Percentiles rank a stretch among this genome's conserved stretches.
Conservation (phyloP, 2,888 invertebrate species). For the Drosophila trichaetosa region DNA sequence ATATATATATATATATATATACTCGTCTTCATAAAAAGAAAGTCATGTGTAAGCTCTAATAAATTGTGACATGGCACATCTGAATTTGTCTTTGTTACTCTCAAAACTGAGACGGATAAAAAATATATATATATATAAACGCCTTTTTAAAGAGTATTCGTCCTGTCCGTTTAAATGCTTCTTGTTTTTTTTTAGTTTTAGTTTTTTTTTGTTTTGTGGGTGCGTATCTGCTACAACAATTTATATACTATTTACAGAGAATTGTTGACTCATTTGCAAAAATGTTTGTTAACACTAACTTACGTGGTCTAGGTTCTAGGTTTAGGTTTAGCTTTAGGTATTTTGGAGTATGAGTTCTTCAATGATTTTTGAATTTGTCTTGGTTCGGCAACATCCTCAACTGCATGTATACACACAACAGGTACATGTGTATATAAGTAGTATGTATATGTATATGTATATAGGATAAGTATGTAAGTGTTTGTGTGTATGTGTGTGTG, state of each 20-base stretch:
- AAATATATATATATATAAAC: slow-evolving; percentile 1
- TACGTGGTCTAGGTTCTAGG: slow-evolving; percentile 42
- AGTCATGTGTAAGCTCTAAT: slow-evolving; percentile 33
- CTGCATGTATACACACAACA: slow-evolving; percentile 67
- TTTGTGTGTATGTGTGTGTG: slow-evolving; percentile 26
- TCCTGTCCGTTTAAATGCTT: slow-evolving; percentile 29
- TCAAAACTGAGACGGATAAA: slow-evolving; percentile 59
- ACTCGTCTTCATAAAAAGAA: slow-evolving; percentile 18
- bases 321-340: slow-evolving; percentile 44
- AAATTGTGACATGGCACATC: slow-evolving; percentile 76
- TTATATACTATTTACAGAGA: slow-evolving; percentile 54
- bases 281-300: slow-evolving; percentile 27
- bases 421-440: slow-evolving; percentile 64
- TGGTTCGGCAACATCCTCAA: slow-evolving; percentile 28
- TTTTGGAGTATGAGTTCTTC: slow-evolving; percentile 52
- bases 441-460: slow-evolving; percentile 25
- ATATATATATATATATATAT: slow-evolving; percentile 6
- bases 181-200: not conserved
- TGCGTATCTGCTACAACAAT: slow-evolving; percentile 38
- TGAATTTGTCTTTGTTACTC: slow-evolving; percentile 66
- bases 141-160: slow-evolving; percentile 20
- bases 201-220: slow-evolving; percentile 10
- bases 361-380: slow-evolving; percentile 39
- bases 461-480: slow-evolving; percentile 31
- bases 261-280: slow-evolving; percentile 28